These are phyloP conservation scores for Hypena proboscidalis DNA, from an alignment of 2,888 invertebrate species.

Conservation along the genomic window DNA sequence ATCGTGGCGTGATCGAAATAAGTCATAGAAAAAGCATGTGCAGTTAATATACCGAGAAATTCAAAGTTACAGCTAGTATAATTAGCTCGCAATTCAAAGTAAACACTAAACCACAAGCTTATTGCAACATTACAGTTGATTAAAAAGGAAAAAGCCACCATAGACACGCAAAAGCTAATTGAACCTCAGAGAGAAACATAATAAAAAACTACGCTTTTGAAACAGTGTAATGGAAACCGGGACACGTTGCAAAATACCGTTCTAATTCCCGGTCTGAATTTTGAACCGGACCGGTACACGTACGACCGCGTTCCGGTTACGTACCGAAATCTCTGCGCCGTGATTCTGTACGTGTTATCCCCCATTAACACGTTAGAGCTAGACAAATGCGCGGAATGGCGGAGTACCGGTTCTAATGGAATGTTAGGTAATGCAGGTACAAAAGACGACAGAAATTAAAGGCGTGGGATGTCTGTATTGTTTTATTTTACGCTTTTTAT, in stretches of 20 bases:
- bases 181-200: no score
- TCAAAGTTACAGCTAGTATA: no score
- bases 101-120: no score
- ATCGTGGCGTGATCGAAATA: no score
- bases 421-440: not conserved
- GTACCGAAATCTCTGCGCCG: slow-evolving; percentile 3
- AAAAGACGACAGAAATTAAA: not conserved
- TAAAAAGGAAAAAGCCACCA: not conserved
- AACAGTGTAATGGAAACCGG: slow-evolving; percentile 4
- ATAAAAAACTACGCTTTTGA: no score
- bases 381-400: slow-evolving; percentile 7
- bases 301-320: slow-evolving; percentile 10
- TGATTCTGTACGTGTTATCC: slow-evolving; percentile 18
- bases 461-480: not conserved
- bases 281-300: slow-evolving; percentile 6
- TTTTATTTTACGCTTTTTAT: not conserved
- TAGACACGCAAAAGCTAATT: no score
- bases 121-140: no score
- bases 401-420: not conserved
- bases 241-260: slow-evolving; percentile 6
- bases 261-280: slow-evolving; percentile 9
- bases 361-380: slow-evolving; percentile 11
- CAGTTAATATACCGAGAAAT: no score
- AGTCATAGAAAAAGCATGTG: no score
- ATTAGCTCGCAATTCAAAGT: no score